Percentiles rank a stretch among this genome's conserved stretches.
Evolutionary conservation across 2,113 vertebrate species (phyloP).

Genomic region (Oplegnathus fasciatus): DNA sequence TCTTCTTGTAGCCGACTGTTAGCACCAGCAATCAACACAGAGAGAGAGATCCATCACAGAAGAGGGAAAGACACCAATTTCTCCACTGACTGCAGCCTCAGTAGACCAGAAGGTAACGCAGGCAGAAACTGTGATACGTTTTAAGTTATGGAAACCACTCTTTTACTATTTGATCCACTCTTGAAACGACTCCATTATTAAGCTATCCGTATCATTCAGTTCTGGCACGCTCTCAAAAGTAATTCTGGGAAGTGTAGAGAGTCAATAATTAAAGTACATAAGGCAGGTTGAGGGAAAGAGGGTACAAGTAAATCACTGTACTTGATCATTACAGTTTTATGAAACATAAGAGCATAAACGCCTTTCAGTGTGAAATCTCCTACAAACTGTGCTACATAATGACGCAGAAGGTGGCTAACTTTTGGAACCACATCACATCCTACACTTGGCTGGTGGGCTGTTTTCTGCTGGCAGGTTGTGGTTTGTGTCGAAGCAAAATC

Average conservation of each 20-base stretch:
- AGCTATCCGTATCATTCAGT: slow-evolving; percentile 3
- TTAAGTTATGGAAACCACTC: slow-evolving; percentile 11
- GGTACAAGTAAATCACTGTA: slow-evolving; percentile 15
- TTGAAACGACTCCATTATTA: slow-evolving; percentile 18
- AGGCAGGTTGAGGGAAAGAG: slow-evolving; percentile 25
- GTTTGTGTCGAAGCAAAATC: slow-evolving; percentile 36
- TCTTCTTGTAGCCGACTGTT: not conserved
- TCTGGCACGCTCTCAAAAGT: slow-evolving; percentile 28
- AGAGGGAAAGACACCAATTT: slow-evolving; percentile 37
- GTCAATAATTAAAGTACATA: slow-evolving; percentile 52
- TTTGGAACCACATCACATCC: slow-evolving; percentile 5
- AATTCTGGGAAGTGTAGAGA: slow-evolving; percentile 33
- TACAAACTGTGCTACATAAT: slow-evolving; percentile 14
- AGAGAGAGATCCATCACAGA: slow-evolving; percentile 45
- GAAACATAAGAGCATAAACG: slow-evolving; percentile 26
- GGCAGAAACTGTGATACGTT: not conserved
- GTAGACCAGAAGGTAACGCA: not conserved
- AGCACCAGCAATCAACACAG: slow-evolving; percentile 22
- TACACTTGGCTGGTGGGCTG: slow-evolving; percentile 1
- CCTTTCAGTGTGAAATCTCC: slow-evolving; percentile 15
- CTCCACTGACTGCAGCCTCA: slow-evolving; percentile 18
- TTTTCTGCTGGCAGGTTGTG: slow-evolving; percentile 26
- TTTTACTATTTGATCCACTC: slow-evolving; percentile 16
- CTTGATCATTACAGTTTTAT: slow-evolving; percentile 45
- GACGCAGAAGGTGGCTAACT: slow-evolving; percentile 12